Base-by-base conservation (phyloP, 2,797 vertebrate genomes). In the Chelonia mydas region DNA sequence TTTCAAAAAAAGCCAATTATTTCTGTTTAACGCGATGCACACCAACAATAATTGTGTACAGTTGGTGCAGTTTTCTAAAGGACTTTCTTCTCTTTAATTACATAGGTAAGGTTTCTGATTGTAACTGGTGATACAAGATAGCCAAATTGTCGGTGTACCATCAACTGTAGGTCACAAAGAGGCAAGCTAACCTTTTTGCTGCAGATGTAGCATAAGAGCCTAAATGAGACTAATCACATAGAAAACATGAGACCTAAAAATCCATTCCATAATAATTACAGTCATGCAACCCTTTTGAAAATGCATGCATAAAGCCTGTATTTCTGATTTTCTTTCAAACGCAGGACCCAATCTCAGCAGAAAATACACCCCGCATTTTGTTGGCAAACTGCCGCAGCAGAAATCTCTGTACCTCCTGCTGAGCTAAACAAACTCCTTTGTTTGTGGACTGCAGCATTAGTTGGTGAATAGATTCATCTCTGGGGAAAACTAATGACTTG, bases 1-100 rank as follows among this genome's bases (percentile, higher is more conserved):
- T 88, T 87, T 90, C 37, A 77, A 90, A 76, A 90, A n/a, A 90
- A 92, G 87, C 95, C 96, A 96, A 97, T 97, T 97, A 97, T 96
- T 95, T 97, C 76, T 49, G 51, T 89, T 61, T 59, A 87, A 91
- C 78, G 94, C 88, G 84, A 96, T 15, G 45, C 54, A 59, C 91
- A 84, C 84, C 57, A 87, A 47, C 77, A 96, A 94, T 81, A 91
- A 96, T 25, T 81, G 91, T 88, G 88, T 51, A 57, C 37, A 68
- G 57, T 94, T 45, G 3, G 87, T 47, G 41, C 72, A 54, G 74
- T 86, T 92, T 95, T 95, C 74, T 68, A 25, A 45, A 90, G 93
- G 92, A 91, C 19, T 90, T 94, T 90, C 76, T 93, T 74, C 68
- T 81, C 92, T 95, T 87, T 90, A 93, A 93, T 93, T 77, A 65